phyloP scores from a whole-genome alignment of 2,113 vertebrate genomes.

The Podilymbus podiceps region DNA sequence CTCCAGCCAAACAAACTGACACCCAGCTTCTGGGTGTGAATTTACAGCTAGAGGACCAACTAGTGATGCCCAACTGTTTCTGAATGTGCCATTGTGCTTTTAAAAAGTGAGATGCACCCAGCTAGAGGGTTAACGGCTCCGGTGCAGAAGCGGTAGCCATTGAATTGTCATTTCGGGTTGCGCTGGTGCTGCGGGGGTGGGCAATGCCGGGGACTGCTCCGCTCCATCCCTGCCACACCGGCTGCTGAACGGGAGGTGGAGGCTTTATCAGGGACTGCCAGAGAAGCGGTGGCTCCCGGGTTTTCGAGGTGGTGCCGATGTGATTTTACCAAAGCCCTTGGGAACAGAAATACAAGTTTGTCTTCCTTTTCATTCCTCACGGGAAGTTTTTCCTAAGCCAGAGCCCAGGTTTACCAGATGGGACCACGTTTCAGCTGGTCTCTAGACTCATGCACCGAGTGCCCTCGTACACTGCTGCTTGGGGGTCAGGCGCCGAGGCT shows the following conservation, averaged over 20 bases:
- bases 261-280: not conserved
- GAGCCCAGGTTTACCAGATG: constrained; percentile 3
- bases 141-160: not conserved
- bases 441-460: constrained; percentile 34
- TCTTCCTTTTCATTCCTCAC: not conserved
- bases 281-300: not conserved
- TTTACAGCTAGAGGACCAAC: not conserved
- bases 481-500: constrained; percentile 31
- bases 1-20: not conserved
- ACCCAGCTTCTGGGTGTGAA: not conserved
- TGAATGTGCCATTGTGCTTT: not conserved
- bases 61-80: not conserved
- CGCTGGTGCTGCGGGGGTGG: not conserved
- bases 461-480: not conserved
- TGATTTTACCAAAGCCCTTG: not conserved
- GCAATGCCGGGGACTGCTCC: not conserved
- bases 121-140: not conserved
- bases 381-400: not conserved
- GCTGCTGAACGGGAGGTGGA: not conserved
- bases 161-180: not conserved
- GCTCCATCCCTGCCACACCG: rapidly evolving
- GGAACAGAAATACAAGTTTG: not conserved
- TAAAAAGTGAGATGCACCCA: not conserved
- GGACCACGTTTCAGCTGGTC: constrained; percentile 6
- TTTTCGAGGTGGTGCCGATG: not conserved